Evolutionary conservation across 2,888 invertebrate species (phyloP).

Genomic region (Apamea epomidion): DNA sequence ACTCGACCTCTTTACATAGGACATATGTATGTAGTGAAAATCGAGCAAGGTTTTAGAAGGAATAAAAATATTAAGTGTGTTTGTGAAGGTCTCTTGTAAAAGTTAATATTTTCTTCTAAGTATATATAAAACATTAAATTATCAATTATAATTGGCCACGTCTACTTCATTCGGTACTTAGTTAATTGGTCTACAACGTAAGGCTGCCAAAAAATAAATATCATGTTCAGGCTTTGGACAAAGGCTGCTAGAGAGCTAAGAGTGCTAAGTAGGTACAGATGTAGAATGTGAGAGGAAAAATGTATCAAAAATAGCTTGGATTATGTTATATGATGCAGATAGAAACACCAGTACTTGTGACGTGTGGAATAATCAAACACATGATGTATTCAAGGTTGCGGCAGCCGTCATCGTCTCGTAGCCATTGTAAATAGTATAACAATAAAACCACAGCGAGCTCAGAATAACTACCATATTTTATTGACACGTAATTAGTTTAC

Average conservation of each 20-base stretch:
- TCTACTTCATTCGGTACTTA: conserved; percentile 12
- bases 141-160: conserved; percentile 7
- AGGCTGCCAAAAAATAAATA: conserved; percentile 22
- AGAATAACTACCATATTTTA: conserved; percentile 54
- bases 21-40: conserved; percentile 16
- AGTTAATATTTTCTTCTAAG: conserved; percentile 4
- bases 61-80: conserved; percentile 18
- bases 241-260: neutral
- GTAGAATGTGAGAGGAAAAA: conserved; percentile 3
- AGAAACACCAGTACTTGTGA: conserved; percentile 81
- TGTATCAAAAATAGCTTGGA: conserved; percentile 53
- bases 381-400: conserved; percentile 85
- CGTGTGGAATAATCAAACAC: conserved; percentile 85
- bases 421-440: conserved; percentile 84
- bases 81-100: conserved; percentile 11
- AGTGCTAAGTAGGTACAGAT: neutral
- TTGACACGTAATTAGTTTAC: conserved; percentile 49
- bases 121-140: conserved; percentile 1
- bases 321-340: conserved; percentile 66
- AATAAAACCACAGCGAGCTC: conserved; percentile 75
- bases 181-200: conserved; percentile 22
- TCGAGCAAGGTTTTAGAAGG: conserved; percentile 33
- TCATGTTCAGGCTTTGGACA: neutral
- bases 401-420: conserved; percentile 81
- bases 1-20: conserved; percentile 37